Conservation (phyloP, 2,888 invertebrate genomes). For the Idaea straminata region DNA sequence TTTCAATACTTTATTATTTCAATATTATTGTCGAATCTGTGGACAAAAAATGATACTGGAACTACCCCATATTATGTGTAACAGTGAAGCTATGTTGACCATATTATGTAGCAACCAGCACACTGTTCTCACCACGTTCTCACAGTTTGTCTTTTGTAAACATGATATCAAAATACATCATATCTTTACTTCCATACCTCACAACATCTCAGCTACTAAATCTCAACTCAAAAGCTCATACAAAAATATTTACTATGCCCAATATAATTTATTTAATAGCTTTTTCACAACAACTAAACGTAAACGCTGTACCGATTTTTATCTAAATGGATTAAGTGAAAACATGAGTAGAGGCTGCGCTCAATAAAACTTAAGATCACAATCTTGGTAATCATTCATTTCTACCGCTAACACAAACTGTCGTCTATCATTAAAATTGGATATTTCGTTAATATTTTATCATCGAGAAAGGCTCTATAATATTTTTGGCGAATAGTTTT, state of each 20-base stretch:
- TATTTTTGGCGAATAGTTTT: background rate
- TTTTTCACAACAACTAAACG: slow-evolving; percentile 45
- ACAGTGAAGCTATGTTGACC: no score
- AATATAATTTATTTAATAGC: slow-evolving; percentile 35
- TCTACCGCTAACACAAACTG: slow-evolving; percentile 18
- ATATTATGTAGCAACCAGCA: background rate
- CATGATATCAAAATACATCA: background rate
- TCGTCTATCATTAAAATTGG: slow-evolving; percentile 20
- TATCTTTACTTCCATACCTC: background rate
- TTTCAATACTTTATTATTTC: no score
- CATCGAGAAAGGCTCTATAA: background rate
- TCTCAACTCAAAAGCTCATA: background rate
- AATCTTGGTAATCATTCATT: slow-evolving; percentile 38
- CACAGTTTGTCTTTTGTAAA: background rate
- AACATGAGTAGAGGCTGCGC: slow-evolving; percentile 46
- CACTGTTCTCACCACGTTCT: background rate
- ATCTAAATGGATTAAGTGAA: slow-evolving; percentile 64
- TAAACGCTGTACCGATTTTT: slow-evolving; percentile 46
- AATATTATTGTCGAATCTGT: no score
- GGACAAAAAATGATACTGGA: no score
- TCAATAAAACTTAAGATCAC: slow-evolving; percentile 47
- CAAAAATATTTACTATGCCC: background rate
- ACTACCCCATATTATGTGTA: no score
- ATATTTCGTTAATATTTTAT: slow-evolving; percentile 2
- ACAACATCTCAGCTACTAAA: background rate